Evolutionary conservation across 30 jellyfish, hydroid and myxozoan genomes (phyloP).

Genomic region (Hydractinia echinata): DNA sequence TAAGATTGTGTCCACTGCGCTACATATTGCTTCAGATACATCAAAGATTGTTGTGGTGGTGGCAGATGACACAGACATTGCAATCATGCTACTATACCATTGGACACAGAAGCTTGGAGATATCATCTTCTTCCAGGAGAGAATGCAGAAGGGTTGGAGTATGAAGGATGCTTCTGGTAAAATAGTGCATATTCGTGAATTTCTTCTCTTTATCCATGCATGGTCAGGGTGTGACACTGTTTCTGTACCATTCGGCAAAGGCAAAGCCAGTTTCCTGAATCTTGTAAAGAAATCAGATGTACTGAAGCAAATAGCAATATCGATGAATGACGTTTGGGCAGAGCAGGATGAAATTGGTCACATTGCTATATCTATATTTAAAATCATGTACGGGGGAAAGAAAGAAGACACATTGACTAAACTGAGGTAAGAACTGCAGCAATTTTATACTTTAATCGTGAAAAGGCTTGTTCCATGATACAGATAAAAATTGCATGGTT

Average conservation of each 20-base stretch:
- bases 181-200: neutral
- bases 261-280: neutral
- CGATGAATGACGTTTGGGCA: conserved; percentile 6
- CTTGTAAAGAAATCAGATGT: neutral
- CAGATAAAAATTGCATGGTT: too few relatives aligned
- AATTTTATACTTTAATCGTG: too few relatives aligned
- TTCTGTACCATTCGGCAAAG: neutral
- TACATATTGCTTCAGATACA: conserved; percentile 17
- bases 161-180: neutral
- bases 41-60: neutral
- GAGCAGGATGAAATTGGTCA: neutral
- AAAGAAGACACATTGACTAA: neutral
- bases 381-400: neutral
- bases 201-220: conserved; percentile 2
- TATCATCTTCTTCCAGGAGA: conserved; percentile 15
- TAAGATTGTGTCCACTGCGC: conserved; percentile 31
- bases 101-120: conserved; percentile 13
- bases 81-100: conserved; percentile 21
- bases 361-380: neutral
- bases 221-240: conserved; percentile 32
- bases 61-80: conserved; percentile 33
- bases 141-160: conserved; percentile 29
- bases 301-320: neutral
- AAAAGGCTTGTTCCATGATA: too few relatives aligned
- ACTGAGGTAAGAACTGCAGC: conserved; percentile 17